Base-by-base conservation (phyloP, 2,797 vertebrate species). In the Carduelis carduelis region DNA sequence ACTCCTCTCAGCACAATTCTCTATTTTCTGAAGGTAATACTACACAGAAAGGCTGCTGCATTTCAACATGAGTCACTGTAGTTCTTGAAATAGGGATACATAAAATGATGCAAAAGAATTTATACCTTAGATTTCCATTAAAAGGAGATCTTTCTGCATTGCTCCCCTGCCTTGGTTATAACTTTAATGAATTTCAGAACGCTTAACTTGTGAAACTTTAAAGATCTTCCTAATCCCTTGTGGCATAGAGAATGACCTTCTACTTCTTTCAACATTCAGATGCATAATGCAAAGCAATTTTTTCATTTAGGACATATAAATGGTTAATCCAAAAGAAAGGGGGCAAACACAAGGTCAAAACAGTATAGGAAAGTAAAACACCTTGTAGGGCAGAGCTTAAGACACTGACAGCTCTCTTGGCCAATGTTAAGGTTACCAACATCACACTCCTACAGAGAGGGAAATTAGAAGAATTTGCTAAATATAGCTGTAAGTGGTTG, bases 391-490 rank as follows among this genome's bases (percentile, higher is more conserved):
- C 35, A 74, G 60, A 34, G n/a, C 27, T 83, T 64, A 90, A 77
- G 76, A 81, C 35, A 63, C 9, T 71, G 57, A 83, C 44, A 71
- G 60, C 23, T 83, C 81, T 57, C 18, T 9, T 39, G n/a, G 69
- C 59, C 75, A 89, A 30, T 32, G 26, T 59, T 90, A 81, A 80
- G 37, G 59, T 83, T 93, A 95, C 46, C 56, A 87, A 64, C 43
- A 94, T 78, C 75, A 59, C 61, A 61, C 87, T 96, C 95, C 96
- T 83, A 95, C 95, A 91, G 92, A 91, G 84, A 83, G 50, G 69
- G 72, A 96, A 96, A 94, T 91, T 72, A 96, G 65, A 94, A 91
- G 89, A 95, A 96, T 91, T 92, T 91, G 82, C 95, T 96, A 94
- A 96, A 94, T 91, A 94, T 94, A 96, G 91, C 78, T 28, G n/a